Conservation (phyloP, 2,113 vertebrate genomes). For the Bubo scandiacus region DNA sequence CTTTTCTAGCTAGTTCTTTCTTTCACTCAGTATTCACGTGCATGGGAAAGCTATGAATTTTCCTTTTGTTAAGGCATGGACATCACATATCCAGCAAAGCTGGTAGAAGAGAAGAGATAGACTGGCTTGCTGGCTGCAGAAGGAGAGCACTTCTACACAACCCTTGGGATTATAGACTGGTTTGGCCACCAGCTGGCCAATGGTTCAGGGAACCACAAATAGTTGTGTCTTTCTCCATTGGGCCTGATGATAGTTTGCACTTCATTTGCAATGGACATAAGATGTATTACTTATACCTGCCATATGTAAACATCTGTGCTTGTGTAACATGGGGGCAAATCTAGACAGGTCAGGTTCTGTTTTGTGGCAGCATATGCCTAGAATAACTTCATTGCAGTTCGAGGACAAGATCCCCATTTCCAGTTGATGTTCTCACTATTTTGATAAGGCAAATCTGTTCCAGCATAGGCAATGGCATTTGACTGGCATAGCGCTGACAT, state of each 20-base stretch:
- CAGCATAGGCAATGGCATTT: background rate
- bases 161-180: background rate
- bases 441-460: background rate
- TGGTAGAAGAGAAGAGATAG: background rate
- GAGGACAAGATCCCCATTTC: background rate
- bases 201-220: background rate
- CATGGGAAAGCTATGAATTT: background rate
- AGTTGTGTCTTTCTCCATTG: background rate
- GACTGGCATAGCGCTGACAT: background rate
- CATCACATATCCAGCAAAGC: too few species aligned
- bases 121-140: background rate
- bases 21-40: background rate
- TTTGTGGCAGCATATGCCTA: background rate
- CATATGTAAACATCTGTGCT: background rate
- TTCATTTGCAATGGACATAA: background rate
- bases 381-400: background rate
- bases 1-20: background rate
- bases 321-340: background rate
- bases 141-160: background rate
- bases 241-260: too few species aligned
- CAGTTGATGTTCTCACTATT: background rate
- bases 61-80: background rate
- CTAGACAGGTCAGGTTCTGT: background rate
- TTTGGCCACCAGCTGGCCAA: background rate
- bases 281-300: background rate